Conservation (phyloP, 2,797 vertebrate species). For the Smutsia temminckii region DNA sequence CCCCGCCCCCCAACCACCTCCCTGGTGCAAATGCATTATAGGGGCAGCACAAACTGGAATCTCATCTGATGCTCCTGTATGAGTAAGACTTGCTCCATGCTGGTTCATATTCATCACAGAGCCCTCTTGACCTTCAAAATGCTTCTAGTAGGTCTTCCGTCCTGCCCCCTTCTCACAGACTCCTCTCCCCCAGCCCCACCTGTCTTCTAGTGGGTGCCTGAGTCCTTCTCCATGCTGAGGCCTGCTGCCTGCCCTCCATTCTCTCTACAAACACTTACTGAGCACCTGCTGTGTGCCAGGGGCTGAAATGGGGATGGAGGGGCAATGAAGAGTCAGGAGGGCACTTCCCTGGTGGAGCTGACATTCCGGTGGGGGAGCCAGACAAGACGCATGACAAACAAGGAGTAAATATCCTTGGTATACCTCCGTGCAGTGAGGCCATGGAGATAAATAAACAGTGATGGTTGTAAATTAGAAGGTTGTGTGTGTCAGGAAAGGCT, state of each 20-base stretch:
- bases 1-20: background rate
- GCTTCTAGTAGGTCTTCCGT: background rate
- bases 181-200: background rate
- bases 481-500: background rate
- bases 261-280: background rate
- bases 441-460: too few relatives aligned
- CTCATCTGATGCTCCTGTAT: background rate
- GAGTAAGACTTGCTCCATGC: background rate
- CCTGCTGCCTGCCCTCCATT: background rate
- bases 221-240: background rate
- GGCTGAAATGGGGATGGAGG: background rate
- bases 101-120: background rate
- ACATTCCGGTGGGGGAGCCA: background rate
- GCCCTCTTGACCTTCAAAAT: background rate
- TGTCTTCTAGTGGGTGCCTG: background rate
- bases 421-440: background rate
- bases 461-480: too few relatives aligned
- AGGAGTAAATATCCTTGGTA: accelerated
- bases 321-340: background rate
- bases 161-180: background rate
- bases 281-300: background rate
- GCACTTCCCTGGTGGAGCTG: background rate
- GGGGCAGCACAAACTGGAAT: background rate
- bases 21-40: background rate
- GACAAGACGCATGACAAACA: background rate